These are phyloP conservation scores for Aplocera efformata DNA, from an alignment of 2,888 invertebrate genomes.

Conservation along the genomic window DNA sequence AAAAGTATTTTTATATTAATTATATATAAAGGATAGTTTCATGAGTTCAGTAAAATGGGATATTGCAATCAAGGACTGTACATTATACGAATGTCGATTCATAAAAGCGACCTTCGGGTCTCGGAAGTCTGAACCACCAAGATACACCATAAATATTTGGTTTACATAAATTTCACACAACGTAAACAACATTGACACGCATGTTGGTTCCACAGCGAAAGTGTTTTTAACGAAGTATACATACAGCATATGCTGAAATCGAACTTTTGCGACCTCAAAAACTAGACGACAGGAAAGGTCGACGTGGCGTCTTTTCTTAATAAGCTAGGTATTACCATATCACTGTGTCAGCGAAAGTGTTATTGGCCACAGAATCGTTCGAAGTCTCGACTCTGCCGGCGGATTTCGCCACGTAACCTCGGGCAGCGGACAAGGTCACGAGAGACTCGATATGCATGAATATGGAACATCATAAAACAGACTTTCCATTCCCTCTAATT, in stretches of 20 bases:
- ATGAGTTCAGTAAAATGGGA: too few species aligned
- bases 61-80: too few species aligned
- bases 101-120: too few species aligned
- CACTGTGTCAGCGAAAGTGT: conserved; percentile 43
- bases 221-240: conserved; percentile 40
- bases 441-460: conserved; percentile 15
- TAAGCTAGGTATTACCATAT: too few species aligned
- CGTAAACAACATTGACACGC: conserved; percentile 19
- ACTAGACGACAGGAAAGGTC: conserved; percentile 7
- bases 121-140: too few species aligned
- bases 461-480: conserved; percentile 15
- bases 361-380: conserved; percentile 31
- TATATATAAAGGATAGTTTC: too few species aligned
- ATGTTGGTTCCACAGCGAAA: conserved; percentile 42
- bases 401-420: conserved; percentile 42
- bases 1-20: too few species aligned
- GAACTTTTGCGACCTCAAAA: conserved; percentile 46
- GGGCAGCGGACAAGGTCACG: conserved; percentile 21
- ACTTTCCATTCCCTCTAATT: conserved; percentile 26
- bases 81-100: too few species aligned
- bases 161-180: not conserved
- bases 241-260: conserved; percentile 20
- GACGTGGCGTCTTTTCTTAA: too few species aligned
- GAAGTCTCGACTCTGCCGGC: conserved; percentile 18
- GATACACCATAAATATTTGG: too few species aligned